Base-by-base conservation (phyloP, 2,797 vertebrate species). In the Pangasius larnaudii region DNA sequence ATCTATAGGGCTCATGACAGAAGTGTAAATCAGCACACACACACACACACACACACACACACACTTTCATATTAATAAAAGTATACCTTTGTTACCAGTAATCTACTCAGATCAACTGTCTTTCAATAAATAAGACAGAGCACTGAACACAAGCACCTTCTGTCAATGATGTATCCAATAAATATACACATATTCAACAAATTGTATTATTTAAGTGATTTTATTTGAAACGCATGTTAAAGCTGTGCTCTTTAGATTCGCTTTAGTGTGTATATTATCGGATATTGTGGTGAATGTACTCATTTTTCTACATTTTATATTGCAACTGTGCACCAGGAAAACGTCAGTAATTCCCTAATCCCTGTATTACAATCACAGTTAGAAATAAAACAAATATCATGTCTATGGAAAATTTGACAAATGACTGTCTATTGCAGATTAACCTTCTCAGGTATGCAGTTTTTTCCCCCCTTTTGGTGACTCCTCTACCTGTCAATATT, bases 1-100 rank as follows among this genome's bases (percentile, higher is more conserved):
- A 46, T 75, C 19, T 46, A 27, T 46, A 13, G 42, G 18, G 24
- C 24, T n/a, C 46, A 74, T 46, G 71, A 46, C 39, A 27, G 71
- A 27, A 74, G 19, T 74, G 13, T 74, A 24, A 74, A 13, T 46
- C 22, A 74, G 2, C 5, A n/a, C 22, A 27, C 39, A 11, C 22
- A 30, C 74, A 51, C 33, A 71, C 69, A 72, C 69, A 71, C 67
- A 69, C 67, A 71, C 67, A 71, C 69, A 71, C 67, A 71, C 67
- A 71, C 33, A 39, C 42, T 10, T 77, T 51, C 33, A 24, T 58
- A 24, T 36, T 58, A 22, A 58, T 80, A 36, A 30, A 58, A 36
- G 9, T 39, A 58, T 33, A 56, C 9, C 30, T 36, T 80, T 7
- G 18, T 11, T 36, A 80, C 10, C 19, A 36, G 1, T 58, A 59